Evolutionary conservation across 2,113 vertebrate genomes (phyloP).

Genomic region (Myxocyprinus asiaticus): DNA sequence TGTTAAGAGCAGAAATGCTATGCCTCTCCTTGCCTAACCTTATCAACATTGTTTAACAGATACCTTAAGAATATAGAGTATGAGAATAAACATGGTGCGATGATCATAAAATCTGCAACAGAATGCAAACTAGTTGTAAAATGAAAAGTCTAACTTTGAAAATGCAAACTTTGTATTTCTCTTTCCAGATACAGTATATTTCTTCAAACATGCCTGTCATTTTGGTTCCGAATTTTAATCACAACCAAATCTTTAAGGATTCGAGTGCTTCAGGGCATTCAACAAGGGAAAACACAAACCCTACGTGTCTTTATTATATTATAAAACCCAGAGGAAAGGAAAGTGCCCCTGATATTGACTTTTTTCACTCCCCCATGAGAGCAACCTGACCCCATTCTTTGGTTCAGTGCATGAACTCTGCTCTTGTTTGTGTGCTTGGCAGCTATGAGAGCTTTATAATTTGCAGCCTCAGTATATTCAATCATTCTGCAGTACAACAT

Average conservation of each 20-base stretch:
- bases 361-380: constrained; percentile 9
- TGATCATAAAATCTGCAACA: background rate
- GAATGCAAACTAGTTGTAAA: background rate
- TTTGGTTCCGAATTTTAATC: background rate
- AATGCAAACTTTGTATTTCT: background rate
- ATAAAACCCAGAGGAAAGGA: background rate
- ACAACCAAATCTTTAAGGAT: no score
- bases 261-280: no score
- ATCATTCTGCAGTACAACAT: constrained; percentile 51
- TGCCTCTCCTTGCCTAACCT: constrained; percentile 1
- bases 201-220: no score
- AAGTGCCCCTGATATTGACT: constrained; percentile 5
- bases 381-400: constrained; percentile 30
- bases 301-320: background rate
- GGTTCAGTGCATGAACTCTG: constrained; percentile 27
- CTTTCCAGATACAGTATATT: background rate
- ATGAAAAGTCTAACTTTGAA: background rate
- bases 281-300: background rate
- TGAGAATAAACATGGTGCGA: background rate
- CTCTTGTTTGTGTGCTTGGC: constrained; percentile 35
- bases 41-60: background rate
- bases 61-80: background rate
- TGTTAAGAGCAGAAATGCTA: background rate
- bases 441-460: constrained; percentile 48
- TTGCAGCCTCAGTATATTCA: constrained; percentile 48